Evolutionary conservation across 2,797 vertebrate species (phyloP), one percentile per base, ranked within the genome.

Genomic region (Clarias laeviceps): DNA sequence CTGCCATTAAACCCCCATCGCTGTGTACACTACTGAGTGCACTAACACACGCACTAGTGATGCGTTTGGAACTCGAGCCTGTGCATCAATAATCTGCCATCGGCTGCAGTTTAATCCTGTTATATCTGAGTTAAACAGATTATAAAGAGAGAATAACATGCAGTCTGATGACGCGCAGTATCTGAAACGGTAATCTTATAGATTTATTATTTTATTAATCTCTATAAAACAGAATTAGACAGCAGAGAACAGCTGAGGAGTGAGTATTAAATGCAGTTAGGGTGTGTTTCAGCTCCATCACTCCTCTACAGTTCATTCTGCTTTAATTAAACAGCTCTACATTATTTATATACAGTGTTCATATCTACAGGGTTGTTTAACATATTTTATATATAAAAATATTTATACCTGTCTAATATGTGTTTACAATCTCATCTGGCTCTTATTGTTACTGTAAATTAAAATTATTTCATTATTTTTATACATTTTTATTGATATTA

Each of bases 91-190:
- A 80, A 27, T 62, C 59, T 27, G 34, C 0, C 59, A 27, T 65
- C 61, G 61, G 37, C 37, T 65, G 0, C 61, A 29, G 61, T 24
- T 27, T 8, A 29, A 12, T 80, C 24, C 61, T 40, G 78, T 80
- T 80, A 18, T 1, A 65, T 65, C 15, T 29, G 45, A 0, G 12
- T 0, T 64, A 27, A 56, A 34, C 50, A 5, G 45, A 74, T 2
- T 68, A 27, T 73, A 59, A 86, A 84, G 37, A 70, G n/a, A 3
- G 29, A 90, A 86, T 87, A 77, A 61, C 6, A 93, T 95, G 90
- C 96, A 94, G 87, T 74, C 94, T 29, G 96, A 96, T 90, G 96
- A 97, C 50, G 94, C 95, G 61, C 94, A 95, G 50, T 97, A 94
- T 88, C 93, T 97, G 57, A 97, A 96, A 88, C 96, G 97, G 97